phyloP scores from a whole-genome alignment of 2,888 invertebrate species.

The Oeneis ivallda region DNA sequence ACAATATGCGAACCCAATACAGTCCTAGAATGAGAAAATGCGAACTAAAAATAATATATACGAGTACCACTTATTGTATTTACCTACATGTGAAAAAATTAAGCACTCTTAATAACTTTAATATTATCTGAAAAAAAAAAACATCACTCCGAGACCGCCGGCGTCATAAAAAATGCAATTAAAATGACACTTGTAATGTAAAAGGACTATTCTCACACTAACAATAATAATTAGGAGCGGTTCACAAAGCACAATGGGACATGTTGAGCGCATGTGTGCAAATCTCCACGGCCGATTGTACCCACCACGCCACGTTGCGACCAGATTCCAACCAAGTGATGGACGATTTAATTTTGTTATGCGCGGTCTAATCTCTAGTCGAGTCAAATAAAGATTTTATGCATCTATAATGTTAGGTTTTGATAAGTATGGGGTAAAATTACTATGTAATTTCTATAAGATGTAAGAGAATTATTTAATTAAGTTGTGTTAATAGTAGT shows the following conservation, averaged over 20 bases:
- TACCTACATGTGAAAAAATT: background rate
- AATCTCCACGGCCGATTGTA: constrained; percentile 65
- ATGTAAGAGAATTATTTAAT: no score
- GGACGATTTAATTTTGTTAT: constrained; percentile 14
- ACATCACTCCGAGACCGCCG: background rate
- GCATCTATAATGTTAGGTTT: no score
- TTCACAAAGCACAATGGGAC: constrained; percentile 64
- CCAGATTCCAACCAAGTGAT: constrained; percentile 50
- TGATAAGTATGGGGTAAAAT: no score
- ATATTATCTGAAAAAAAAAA: no score
- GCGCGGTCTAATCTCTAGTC: background rate
- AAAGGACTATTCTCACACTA: constrained; percentile 53
- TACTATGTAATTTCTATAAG: no score
- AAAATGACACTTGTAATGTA: constrained; percentile 42
- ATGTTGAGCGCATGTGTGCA: constrained; percentile 76
- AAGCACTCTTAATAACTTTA: no score
- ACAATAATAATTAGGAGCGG: constrained; percentile 63
- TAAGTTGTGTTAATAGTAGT: no score
- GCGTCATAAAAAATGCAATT: constrained; percentile 25
- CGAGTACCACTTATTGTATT: background rate
- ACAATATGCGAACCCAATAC: background rate
- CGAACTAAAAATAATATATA: constrained; percentile 5
- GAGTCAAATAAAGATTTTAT: background rate
- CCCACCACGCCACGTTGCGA: constrained; percentile 61
- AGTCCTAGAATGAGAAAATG: no score